These are phyloP conservation scores for Nudaria mundana DNA, from an alignment of 2,888 invertebrate genomes.

Conservation along the genomic window DNA sequence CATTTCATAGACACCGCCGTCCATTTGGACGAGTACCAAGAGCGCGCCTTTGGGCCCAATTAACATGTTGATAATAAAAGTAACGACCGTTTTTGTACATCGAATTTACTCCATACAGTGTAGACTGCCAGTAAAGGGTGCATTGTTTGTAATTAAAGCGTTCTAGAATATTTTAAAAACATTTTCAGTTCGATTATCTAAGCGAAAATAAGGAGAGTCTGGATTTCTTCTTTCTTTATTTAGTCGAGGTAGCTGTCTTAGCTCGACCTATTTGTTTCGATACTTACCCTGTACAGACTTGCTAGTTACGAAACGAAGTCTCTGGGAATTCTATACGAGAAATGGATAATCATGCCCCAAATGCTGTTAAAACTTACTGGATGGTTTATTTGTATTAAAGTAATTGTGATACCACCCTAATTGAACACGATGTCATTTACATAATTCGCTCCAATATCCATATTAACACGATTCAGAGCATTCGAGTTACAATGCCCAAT, in stretches of 20 bases:
- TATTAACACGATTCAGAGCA: slow-evolving; percentile 7
- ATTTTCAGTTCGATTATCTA: neutral
- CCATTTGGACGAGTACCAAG: slow-evolving; percentile 68
- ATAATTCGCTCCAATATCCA: slow-evolving; percentile 1
- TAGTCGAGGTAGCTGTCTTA: too few relatives aligned
- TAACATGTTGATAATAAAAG: slow-evolving; percentile 69
- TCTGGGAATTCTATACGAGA: too few relatives aligned
- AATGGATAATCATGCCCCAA: too few relatives aligned
- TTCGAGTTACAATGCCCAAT: slow-evolving; percentile 20
- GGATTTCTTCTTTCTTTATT: too few relatives aligned
- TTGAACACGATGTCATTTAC: neutral
- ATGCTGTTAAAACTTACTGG: too few relatives aligned
- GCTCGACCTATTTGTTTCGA: too few relatives aligned
- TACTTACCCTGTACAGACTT: too few relatives aligned
- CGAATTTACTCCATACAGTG: slow-evolving; percentile 18
- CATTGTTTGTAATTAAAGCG: slow-evolving; percentile 27
- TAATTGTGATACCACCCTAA: too few relatives aligned
- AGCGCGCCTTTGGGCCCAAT: slow-evolving; percentile 58
- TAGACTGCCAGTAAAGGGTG: slow-evolving; percentile 30
- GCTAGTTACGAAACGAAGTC: too few relatives aligned
- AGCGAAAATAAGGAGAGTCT: too few relatives aligned
- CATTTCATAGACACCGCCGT: slow-evolving; percentile 34
- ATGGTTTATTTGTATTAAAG: too few relatives aligned
- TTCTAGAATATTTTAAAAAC: slow-evolving; percentile 10
- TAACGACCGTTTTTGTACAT: slow-evolving; percentile 36